These are phyloP conservation scores for Sebastes vulpes DNA, from an alignment of 2,797 vertebrate genomes.

Conservation along the genomic window DNA sequence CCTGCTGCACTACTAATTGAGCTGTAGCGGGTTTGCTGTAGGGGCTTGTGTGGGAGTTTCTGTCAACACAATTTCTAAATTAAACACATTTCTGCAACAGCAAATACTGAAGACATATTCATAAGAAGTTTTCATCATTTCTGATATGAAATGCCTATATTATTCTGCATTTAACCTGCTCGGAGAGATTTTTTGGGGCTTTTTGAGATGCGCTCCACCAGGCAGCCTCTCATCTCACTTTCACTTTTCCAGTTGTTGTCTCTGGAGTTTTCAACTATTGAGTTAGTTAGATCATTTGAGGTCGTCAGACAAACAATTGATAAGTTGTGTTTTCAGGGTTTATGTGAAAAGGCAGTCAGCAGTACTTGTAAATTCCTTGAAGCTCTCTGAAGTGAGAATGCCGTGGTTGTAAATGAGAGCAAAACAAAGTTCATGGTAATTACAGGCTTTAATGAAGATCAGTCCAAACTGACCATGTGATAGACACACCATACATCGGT, in stretches of 20 bases:
- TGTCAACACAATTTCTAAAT: conserved; percentile 78
- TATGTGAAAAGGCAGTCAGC: not conserved
- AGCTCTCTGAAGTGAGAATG: not conserved
- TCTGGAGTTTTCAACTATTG: not conserved
- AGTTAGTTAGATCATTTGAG: not conserved
- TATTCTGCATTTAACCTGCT: conserved; percentile 47
- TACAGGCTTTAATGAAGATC: not conserved
- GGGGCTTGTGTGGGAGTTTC: conserved; percentile 71
- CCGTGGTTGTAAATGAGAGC: not conserved
- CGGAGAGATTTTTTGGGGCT: not conserved
- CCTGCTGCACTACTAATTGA: conserved; percentile 57
- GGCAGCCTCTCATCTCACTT: not conserved
- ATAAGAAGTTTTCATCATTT: conserved; percentile 57
- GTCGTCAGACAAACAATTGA: not conserved
- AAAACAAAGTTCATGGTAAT: conserved; percentile 3
- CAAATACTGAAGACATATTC: conserved; percentile 69
- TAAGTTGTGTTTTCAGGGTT: conserved; percentile 1
- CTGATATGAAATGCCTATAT: conserved; percentile 51
- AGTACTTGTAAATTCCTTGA: not conserved
- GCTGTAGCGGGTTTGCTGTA: conserved; percentile 46
- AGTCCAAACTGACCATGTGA: not conserved
- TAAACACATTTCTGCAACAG: conserved; percentile 71
- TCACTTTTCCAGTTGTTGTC: not conserved
- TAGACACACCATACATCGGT: not conserved
- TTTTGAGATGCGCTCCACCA: not conserved